Conservation (phyloP, 2,797 vertebrate species). For the Orientallactaga sibirica region DNA sequence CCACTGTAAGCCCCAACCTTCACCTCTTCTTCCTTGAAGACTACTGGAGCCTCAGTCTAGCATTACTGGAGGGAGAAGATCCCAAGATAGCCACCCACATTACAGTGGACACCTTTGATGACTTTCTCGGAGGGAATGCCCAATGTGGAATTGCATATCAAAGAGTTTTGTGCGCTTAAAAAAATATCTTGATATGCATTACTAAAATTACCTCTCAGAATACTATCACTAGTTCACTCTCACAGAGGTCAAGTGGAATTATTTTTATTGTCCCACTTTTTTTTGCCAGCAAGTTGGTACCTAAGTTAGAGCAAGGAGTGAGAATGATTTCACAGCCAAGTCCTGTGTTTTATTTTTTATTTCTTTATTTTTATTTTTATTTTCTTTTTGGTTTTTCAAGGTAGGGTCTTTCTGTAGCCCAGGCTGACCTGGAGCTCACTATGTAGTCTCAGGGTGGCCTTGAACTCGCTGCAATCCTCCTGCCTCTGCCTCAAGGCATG, state of each 20-base stretch:
- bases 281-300: not conserved
- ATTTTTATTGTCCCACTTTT: not conserved
- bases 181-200: not conserved
- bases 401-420: too few relatives aligned
- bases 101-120: not conserved
- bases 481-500: too few relatives aligned
- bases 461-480: too few relatives aligned
- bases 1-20: not conserved
- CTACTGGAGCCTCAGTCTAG: not conserved
- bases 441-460: too few relatives aligned
- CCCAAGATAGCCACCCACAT: not conserved
- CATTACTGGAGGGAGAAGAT: not conserved
- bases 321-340: not conserved
- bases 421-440: too few relatives aligned
- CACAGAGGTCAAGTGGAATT: not conserved
- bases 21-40: not conserved
- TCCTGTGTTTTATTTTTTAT: constrained; percentile 8
- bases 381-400: too few relatives aligned
- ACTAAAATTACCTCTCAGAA: not conserved
- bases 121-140: constrained; percentile 24
- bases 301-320: not conserved
- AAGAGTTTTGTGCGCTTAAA: not conserved
- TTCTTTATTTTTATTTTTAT: too few relatives aligned
- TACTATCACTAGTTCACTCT: not conserved
- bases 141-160: not conserved